Percentiles rank a stretch among this genome's conserved stretches.
phyloP scores from a whole-genome alignment of 2,888 invertebrate species.

The Elegia similella region DNA sequence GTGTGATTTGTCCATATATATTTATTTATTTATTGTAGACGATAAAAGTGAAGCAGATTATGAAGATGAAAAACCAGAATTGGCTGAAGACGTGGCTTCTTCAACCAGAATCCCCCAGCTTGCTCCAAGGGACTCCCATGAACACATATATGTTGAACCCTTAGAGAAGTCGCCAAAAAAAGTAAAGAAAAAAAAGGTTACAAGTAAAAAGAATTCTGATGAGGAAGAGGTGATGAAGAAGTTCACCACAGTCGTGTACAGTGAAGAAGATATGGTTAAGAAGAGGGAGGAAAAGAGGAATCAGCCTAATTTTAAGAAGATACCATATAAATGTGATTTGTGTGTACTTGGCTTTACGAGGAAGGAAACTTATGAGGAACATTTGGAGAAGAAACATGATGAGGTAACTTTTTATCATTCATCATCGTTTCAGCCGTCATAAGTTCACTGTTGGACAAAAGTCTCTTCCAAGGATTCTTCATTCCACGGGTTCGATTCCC shows the following conservation, averaged over 20 bases:
- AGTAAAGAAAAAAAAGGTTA: constrained; percentile 5
- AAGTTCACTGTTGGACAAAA: too few species aligned
- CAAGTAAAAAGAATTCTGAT: constrained; percentile 12
- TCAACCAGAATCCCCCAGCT: too few species aligned
- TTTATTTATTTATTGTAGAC: too few species aligned
- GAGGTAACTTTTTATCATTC: constrained; percentile 34
- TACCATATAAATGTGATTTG: constrained; percentile 55
- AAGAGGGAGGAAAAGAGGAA: constrained; percentile 50
- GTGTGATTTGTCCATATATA: too few species aligned
- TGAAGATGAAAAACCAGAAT: not conserved
- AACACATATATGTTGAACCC: constrained; percentile 20
- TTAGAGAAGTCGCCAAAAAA: constrained; percentile 13
- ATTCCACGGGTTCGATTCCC: too few species aligned
- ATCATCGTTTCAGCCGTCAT: too few species aligned
- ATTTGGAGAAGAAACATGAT: constrained; percentile 47
- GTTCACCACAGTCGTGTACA: constrained; percentile 39
- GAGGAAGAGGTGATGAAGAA: constrained; percentile 34
- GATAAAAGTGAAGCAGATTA: constrained; percentile 10
- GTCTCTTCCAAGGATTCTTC: too few species aligned
- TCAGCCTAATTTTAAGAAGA: constrained; percentile 58
- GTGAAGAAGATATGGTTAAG: constrained; percentile 48
- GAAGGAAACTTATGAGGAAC: constrained; percentile 42
- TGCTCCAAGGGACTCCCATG: not conserved
- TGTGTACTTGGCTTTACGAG: constrained; percentile 57
- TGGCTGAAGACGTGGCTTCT: not conserved